phyloP scores from a whole-genome alignment of 2,113 vertebrate genomes.

The Dicentrarchus labrax region DNA sequence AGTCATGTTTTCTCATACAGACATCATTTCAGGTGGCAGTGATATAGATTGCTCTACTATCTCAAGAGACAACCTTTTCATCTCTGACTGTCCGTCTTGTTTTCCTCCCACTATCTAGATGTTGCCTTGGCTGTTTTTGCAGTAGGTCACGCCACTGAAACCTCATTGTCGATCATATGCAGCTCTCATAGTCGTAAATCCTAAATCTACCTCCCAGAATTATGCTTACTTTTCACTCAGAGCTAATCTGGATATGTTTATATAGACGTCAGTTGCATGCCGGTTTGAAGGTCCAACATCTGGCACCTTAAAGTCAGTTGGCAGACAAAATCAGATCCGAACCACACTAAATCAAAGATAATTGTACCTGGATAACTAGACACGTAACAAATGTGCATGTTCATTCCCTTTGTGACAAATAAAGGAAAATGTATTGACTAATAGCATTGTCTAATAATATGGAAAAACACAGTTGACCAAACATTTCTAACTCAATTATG shows the following conservation, averaged over 20 bases:
- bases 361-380: neutral
- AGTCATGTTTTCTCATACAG: conserved; percentile 24
- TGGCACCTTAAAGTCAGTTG: neutral
- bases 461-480: neutral
- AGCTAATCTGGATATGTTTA: neutral
- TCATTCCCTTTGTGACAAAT: neutral
- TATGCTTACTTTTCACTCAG: neutral
- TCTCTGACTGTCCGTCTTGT: conserved; percentile 52
- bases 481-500: neutral
- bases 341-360: neutral
- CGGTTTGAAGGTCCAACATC: neutral
- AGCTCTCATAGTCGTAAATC: conserved; percentile 17
- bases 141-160: conserved; percentile 27
- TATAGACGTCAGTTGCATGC: neutral
- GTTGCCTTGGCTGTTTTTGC: conserved; percentile 26
- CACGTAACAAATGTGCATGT: neutral
- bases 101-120: conserved; percentile 24
- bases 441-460: no score
- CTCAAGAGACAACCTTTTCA: conserved; percentile 53
- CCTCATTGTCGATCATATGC: conserved; percentile 15
- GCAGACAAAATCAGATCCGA: neutral
- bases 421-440: neutral
- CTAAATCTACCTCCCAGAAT: neutral
- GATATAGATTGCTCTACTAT: conserved; percentile 37
- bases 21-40: conserved; percentile 32